Evolutionary conservation across 1,140 invertebrate genomes (phyloP), one percentile per base, ranked within the genome.

Genomic region (Antheraea mylitta): DNA sequence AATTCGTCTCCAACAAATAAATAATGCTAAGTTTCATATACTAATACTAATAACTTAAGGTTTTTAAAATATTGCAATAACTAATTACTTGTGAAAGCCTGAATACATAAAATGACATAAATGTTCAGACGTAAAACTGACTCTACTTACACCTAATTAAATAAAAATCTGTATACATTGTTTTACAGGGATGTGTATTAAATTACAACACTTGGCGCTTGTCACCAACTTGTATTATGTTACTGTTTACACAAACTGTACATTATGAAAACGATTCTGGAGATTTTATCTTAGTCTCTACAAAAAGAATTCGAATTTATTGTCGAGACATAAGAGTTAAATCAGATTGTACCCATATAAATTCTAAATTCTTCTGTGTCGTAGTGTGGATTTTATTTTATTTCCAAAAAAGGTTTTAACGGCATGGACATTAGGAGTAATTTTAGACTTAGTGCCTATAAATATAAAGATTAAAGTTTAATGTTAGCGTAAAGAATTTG

Each of bases 161-260:
- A 53, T 16, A 53, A 53, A 53, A 53, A 53, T 53, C 74, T 48
- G 67, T 69, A 19, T 30, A 65, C 76, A 68, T 64, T 86, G 36
- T 74, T 86, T 87, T 79, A 82, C 85, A 53, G 16, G 11, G 45
- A n/a, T 53, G 45, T 18, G 76, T 85, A 78, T 87, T 74, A 64
- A 64, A 68, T 85, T 81, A 75, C 82, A 72, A 71, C 74, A 77
- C 77, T 81, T 73, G 74, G 63, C 68, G 79, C 69, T 76, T 75
- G 77, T 74, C 75, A 76, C 45, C 18, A 13, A 11, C 18, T 48
- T n/a, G 64, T 65, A 45, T 65, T 45, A 65, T 8, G 38, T 65
- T 65, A 19, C 64, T 65, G 79, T 89, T 83, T 82, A 86, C 58
- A 80, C 80, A 86, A 86, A 79, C 78, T 82, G 80, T 71, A 69